Conservation (phyloP, 1,140 invertebrate genomes). For the Meloidogyne exigua region DNA sequence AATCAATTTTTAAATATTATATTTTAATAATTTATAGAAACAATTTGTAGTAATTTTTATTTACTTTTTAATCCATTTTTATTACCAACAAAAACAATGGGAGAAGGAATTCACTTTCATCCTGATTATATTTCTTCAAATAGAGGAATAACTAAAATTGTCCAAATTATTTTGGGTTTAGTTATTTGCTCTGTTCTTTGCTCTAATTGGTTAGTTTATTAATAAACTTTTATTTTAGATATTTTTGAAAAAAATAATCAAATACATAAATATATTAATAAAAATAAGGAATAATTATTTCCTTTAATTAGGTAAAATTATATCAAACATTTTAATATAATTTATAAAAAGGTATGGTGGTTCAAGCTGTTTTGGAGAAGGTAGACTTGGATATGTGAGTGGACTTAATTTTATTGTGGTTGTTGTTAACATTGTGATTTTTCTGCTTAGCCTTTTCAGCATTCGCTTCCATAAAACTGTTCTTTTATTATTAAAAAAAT, state of each 20-base stretch:
- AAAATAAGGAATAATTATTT: too few relatives aligned
- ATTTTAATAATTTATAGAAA: not conserved
- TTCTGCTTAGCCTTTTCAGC: conserved; percentile 48
- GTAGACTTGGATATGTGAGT: conserved; percentile 43
- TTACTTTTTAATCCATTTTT: not conserved
- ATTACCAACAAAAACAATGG: conserved; percentile 12
- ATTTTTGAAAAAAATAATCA: too few relatives aligned
- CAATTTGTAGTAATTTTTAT: conserved; percentile 2
- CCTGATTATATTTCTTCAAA: conserved; percentile 40
- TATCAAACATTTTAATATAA: not conserved
- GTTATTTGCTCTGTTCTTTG: conserved; percentile 50
- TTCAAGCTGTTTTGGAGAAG: conserved; percentile 49
- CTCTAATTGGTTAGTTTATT: conserved; percentile 45
- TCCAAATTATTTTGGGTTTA: conserved; percentile 52
- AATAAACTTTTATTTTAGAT: not conserved
- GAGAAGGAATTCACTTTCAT: conserved; percentile 25
- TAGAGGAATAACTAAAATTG: conserved; percentile 47
- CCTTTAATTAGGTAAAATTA: not conserved
- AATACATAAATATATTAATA: too few relatives aligned
- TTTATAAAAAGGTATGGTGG: conserved; percentile 45
- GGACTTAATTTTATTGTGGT: conserved; percentile 45
- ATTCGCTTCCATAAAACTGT: conserved; percentile 30
- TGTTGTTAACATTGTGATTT: conserved; percentile 47
- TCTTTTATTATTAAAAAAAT: not conserved
- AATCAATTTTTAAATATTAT: too few relatives aligned